Evolutionary conservation across 2,113 vertebrate species (phyloP).

Genomic region (Cacatua alba): DNA sequence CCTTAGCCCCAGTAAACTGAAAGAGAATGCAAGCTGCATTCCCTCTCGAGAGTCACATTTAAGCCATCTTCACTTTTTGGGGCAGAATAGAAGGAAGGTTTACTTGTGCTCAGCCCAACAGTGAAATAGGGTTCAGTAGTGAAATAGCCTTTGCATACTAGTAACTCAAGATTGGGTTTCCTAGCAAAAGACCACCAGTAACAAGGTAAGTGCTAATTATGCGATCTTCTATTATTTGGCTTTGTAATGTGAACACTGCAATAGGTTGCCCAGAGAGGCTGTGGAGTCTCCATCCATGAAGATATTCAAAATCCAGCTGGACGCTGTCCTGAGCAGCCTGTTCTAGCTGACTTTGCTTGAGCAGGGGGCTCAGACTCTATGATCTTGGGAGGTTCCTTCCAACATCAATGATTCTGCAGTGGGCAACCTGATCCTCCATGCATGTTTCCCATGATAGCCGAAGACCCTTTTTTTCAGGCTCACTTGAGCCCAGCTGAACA

Average conservation of each 20-base stretch:
- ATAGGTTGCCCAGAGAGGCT: background rate
- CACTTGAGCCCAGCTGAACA: background rate
- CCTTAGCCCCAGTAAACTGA: background rate
- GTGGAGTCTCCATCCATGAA: background rate
- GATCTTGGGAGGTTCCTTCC: background rate
- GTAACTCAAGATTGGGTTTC: background rate
- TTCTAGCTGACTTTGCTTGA: background rate
- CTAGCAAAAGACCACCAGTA: background rate
- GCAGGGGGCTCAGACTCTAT: background rate
- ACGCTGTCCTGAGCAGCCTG: background rate
- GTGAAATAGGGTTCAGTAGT: background rate
- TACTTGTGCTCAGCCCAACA: background rate
- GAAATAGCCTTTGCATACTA: background rate
- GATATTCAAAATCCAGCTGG: background rate
- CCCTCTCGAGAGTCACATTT: background rate
- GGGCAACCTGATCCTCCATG: background rate
- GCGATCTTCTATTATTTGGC: background rate
- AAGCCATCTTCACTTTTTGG: background rate
- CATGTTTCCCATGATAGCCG: background rate
- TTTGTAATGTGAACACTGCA: background rate
- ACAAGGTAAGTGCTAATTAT: background rate
- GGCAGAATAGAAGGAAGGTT: background rate
- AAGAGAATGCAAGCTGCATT: background rate
- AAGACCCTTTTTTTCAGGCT: background rate
- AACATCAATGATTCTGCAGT: background rate